Conservation (phyloP, 53 echinoderm and acorn worm genomes). For the Astropecten irregularis region DNA sequence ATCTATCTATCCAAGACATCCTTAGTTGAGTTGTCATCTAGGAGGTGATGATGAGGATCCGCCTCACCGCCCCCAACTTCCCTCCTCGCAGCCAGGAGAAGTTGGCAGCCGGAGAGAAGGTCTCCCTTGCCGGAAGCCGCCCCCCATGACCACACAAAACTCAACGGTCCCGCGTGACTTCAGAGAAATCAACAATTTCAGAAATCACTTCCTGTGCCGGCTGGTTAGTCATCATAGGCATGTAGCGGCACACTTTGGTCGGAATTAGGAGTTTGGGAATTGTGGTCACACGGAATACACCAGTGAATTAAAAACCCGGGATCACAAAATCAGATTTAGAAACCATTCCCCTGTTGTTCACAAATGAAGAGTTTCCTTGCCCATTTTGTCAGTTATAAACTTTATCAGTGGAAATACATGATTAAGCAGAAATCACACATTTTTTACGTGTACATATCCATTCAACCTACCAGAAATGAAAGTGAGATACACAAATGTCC, state of each 20-base stretch:
- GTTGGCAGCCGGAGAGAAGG: neutral
- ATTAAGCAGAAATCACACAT: too few species aligned
- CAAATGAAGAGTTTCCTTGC: constrained; percentile 36
- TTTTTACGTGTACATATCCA: too few species aligned
- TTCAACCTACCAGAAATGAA: too few species aligned
- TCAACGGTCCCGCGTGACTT: constrained; percentile 25
- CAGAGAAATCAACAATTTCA: neutral
- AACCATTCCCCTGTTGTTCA: constrained; percentile 51
- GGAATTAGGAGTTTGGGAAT: neutral
- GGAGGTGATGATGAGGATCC: too few species aligned
- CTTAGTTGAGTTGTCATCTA: too few species aligned
- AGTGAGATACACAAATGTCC: too few species aligned
- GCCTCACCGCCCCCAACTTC: too few species aligned
- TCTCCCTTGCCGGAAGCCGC: neutral
- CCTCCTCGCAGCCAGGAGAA: neutral
- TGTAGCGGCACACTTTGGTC: too few species aligned
- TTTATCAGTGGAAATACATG: too few species aligned
- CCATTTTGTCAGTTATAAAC: too few species aligned
- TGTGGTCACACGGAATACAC: constrained; percentile 1
- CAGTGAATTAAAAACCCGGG: neutral
- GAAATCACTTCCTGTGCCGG: constrained; percentile 16
- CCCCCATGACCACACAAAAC: constrained; percentile 9
- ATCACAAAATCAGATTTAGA: constrained; percentile 12
- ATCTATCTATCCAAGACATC: too few species aligned
- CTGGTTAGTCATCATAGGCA: too few species aligned